These are phyloP conservation scores for Spondyliosoma cantharus DNA, from an alignment of 2,797 vertebrate genomes.

Conservation along the genomic window DNA sequence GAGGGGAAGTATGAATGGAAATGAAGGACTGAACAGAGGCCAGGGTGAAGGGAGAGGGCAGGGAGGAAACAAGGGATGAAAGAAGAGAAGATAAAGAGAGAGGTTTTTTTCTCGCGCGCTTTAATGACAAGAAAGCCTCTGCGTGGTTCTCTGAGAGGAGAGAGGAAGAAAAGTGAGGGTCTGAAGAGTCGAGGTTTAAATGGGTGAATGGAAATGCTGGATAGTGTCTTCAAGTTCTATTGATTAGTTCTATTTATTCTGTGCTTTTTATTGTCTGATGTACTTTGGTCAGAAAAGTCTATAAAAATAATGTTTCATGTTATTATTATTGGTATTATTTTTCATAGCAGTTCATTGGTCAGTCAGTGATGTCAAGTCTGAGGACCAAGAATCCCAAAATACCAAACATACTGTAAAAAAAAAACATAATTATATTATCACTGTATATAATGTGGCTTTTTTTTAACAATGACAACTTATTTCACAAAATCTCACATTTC, in stretches of 20 bases:
- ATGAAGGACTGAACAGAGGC: constrained; percentile 30
- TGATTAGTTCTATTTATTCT: constrained; percentile 3
- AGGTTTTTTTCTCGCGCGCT: constrained; percentile 3
- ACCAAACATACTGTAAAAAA: too few species aligned
- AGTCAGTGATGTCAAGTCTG: too few species aligned
- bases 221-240: constrained; percentile 4
- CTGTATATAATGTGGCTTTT: too few species aligned
- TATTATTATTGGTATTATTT: not conserved
- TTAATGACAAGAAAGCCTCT: constrained; percentile 13
- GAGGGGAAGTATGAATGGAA: constrained; percentile 42
- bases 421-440: too few species aligned
- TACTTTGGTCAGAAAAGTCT: not conserved
- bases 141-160: not conserved
- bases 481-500: too few species aligned
- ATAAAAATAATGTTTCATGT: too few species aligned
- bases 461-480: too few species aligned
- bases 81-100: constrained; percentile 7
- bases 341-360: too few species aligned
- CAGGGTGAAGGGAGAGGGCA: constrained; percentile 16
- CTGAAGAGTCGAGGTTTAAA: constrained; percentile 2
- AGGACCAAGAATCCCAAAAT: too few species aligned
- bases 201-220: not conserved
- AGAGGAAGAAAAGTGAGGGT: constrained; percentile 3
- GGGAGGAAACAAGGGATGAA: constrained; percentile 11
- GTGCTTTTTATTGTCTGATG: constrained; percentile 4